Conservation (phyloP, 2,797 vertebrate species). For the Scyliorhinus canicula region DNA sequence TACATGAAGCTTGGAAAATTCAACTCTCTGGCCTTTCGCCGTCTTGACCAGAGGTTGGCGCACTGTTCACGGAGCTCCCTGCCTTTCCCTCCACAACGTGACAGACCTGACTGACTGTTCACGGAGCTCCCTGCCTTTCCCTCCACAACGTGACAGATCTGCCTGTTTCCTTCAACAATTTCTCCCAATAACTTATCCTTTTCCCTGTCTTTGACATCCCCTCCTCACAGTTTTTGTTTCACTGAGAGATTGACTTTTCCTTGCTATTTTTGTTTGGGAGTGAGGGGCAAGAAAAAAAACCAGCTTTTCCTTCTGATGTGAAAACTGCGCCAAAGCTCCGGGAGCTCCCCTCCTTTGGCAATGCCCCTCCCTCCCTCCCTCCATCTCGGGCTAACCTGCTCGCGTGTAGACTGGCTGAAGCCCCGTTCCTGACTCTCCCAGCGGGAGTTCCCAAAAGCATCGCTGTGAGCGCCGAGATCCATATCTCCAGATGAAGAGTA, state of each 20-base stretch:
- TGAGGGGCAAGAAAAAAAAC: background rate
- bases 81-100: background rate
- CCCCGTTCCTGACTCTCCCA: background rate
- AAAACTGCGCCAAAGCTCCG: background rate
- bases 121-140: background rate
- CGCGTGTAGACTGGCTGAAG: background rate
- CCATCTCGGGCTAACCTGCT: too few relatives aligned
- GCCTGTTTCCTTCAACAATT: background rate
- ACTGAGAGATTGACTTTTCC: too few relatives aligned
- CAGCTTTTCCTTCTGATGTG: background rate
- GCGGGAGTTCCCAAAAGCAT: background rate
- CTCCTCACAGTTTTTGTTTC: too few relatives aligned
- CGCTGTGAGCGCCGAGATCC: background rate
- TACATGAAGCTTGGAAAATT: background rate
- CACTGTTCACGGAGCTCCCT: background rate
- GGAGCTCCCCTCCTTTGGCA: background rate
- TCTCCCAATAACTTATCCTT: background rate
- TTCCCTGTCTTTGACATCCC: background rate
- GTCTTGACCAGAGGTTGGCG: slow-evolving; percentile 40
- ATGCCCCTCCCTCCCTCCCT: too few relatives aligned
- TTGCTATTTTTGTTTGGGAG: too few relatives aligned
- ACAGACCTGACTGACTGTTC: background rate
- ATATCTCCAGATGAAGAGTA: background rate
- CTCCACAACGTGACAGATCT: background rate
- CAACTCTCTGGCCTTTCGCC: slow-evolving; percentile 38